Conservation (phyloP, 2,797 vertebrate genomes). For the Silurus lanzhouensis region DNA sequence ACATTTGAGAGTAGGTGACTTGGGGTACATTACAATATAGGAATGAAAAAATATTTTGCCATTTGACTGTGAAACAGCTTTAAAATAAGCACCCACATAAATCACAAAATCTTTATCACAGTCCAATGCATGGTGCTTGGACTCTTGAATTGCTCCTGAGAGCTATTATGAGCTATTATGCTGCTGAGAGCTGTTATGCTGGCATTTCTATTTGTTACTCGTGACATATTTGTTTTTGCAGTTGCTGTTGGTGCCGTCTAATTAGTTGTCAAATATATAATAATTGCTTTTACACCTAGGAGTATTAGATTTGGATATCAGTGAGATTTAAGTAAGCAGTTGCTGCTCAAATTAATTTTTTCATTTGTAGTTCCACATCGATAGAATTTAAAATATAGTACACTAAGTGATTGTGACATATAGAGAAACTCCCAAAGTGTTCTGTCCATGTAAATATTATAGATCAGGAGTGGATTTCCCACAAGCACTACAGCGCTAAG, state of each 20-base stretch:
- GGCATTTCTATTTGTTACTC: background rate
- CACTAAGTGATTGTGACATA: background rate
- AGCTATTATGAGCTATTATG: background rate
- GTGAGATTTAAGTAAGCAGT: background rate
- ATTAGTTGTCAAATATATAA: background rate
- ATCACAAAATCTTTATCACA: background rate
- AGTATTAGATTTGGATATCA: background rate
- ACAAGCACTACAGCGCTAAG: background rate
- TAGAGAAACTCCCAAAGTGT: background rate
- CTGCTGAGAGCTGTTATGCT: background rate
- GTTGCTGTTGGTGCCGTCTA: background rate
- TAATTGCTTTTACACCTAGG: background rate
- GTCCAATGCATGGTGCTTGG: background rate
- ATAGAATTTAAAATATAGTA: background rate
- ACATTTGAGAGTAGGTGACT: background rate
- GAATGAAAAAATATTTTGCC: background rate
- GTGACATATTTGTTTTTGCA: background rate
- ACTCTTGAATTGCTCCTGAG: background rate
- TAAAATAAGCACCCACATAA: background rate
- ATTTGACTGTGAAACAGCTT: background rate
- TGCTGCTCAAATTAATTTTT: background rate
- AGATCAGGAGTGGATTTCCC: background rate
- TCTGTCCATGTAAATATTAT: slow-evolving; percentile 9
- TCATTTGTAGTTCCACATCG: background rate
- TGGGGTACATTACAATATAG: background rate